Evolutionary conservation across 2,113 vertebrate species (phyloP).

Genomic region (Leptosomus discolor): DNA sequence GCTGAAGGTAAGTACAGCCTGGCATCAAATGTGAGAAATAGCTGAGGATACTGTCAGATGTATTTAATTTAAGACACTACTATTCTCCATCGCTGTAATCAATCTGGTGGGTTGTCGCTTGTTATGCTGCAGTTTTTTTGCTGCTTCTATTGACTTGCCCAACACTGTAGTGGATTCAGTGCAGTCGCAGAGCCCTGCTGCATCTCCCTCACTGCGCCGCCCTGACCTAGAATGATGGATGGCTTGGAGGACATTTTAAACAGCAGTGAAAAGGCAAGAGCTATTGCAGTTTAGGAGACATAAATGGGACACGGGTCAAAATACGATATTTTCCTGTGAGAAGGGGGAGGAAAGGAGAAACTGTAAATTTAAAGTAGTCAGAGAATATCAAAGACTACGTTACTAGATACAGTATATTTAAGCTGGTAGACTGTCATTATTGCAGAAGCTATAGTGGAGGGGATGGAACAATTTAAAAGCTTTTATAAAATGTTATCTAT

Average conservation of each 20-base stretch:
- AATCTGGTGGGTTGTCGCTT: neutral
- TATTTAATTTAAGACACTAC: neutral
- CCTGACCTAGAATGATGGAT: neutral
- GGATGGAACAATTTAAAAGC: neutral
- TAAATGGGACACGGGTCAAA: neutral
- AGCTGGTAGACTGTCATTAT: neutral
- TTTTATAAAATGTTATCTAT: neutral
- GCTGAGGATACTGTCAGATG: neutral
- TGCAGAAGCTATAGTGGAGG: neutral
- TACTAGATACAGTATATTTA: neutral
- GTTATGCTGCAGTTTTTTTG: neutral
- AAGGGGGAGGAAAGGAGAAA: neutral
- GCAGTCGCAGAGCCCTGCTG: neutral
- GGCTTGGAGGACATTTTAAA: neutral
- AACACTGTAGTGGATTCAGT: neutral
- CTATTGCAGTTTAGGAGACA: neutral
- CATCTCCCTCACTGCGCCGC: neutral
- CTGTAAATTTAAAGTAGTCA: conserved; percentile 11
- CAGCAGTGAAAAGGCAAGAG: neutral
- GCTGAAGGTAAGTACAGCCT: neutral
- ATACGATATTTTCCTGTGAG: neutral
- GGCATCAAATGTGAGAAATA: neutral
- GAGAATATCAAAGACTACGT: neutral
- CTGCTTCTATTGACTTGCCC: neutral
- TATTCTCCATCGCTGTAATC: neutral